Base-by-base conservation (phyloP, 1,140 invertebrate genomes). In the Reticulitermes speratus region DNA sequence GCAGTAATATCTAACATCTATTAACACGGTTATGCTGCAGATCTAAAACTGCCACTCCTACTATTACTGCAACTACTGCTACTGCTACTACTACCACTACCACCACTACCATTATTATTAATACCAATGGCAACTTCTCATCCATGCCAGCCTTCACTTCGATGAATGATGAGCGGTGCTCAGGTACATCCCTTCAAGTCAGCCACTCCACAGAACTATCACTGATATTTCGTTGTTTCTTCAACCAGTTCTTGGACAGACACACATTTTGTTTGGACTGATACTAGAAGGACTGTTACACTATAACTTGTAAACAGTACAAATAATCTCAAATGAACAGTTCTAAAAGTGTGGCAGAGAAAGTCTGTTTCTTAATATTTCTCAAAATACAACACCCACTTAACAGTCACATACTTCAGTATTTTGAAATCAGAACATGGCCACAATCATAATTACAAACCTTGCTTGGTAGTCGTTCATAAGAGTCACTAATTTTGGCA, bases 151-250 rank as follows among this genome's bases (percentile, higher is more conserved):
- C 25, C 48, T 30, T 52, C 45, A 52, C 32, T 52, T 52, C 48
- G 45, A 19, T 45, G 44, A 25, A 32, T 52, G 30, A 59, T 25
- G 52, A 48, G 83, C 59, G 83, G 48, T 52, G 23, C 30, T 84
- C 83, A 84, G 83, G 83, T 84, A 84, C 83, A 32, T 84, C 23
- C 83, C 65, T n/a, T 75, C 65, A 75, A 6, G n/a, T 75, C 25
- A 30, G 14, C 83, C 83, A 84, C 52, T 45, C 48, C 45, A 9
- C 45, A 30, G 23, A 45, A 83, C 45, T 44, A 32, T 84, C 52
- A 19, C 52, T 32, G 30, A 21, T 25, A 45, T 84, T 52, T 52
- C 45, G 52, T 52, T 84, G 83, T 84, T 84, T 45, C 30, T 52
- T 52, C 45, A 52, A 45, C 25, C 52, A 30, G 83, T 84, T 59